Percentiles rank a stretch among this genome's conserved stretches.
These are phyloP conservation scores for Cuculus canorus DNA, from an alignment of 2,797 vertebrate genomes.

Conservation along the genomic window DNA sequence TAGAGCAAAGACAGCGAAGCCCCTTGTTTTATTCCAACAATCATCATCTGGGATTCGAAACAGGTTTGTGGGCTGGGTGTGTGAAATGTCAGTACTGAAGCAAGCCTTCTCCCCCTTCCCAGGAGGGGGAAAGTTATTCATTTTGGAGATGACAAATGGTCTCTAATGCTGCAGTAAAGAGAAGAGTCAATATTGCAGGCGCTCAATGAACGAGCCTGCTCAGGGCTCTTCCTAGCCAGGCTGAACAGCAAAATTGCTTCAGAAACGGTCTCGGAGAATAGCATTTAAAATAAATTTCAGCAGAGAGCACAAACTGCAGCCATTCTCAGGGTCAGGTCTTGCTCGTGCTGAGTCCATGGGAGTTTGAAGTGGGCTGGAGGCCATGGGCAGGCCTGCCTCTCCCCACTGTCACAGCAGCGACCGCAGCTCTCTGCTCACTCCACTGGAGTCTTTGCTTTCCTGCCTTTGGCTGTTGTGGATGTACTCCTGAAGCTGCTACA, in stretches of 20 bases:
- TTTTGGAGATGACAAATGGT: slow-evolving; percentile 51
- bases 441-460: neutral
- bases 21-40: neutral
- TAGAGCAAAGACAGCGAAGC: neutral
- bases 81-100: neutral
- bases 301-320: neutral
- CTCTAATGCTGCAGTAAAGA: slow-evolving; percentile 46
- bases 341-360: rapidly evolving
- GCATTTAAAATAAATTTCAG: slow-evolving; percentile 22
- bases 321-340: neutral
- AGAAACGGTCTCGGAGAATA: neutral
- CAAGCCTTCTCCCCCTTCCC: neutral
- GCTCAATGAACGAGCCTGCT: slow-evolving; percentile 12
- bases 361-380: neutral
- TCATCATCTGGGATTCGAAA: neutral
- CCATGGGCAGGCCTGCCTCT: rapidly evolving
- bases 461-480: neutral
- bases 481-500: neutral
- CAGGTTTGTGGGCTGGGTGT: slow-evolving; percentile 17
- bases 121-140: slow-evolving; percentile 38
- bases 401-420: rapidly evolving
- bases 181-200: slow-evolving; percentile 55
- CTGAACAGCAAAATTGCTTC: slow-evolving; percentile 45
- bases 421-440: neutral
- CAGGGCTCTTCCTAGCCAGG: slow-evolving; percentile 38